phyloP scores from a whole-genome alignment of 2,888 invertebrate species.

The Lordiphosa andalusiaca region DNA sequence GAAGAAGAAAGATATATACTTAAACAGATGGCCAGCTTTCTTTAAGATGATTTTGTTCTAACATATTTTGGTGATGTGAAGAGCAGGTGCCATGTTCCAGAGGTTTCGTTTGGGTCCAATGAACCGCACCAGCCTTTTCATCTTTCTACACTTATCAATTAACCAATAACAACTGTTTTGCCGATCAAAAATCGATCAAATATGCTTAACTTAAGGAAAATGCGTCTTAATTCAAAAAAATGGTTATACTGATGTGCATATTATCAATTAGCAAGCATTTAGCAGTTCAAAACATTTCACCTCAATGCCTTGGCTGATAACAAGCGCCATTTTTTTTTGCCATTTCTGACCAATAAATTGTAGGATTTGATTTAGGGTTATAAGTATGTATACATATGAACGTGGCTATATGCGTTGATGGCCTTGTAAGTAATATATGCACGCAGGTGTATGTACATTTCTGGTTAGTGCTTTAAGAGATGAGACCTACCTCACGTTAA shows the following conservation, averaged over 20 bases:
- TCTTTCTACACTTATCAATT: too few relatives aligned
- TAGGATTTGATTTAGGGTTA: not conserved
- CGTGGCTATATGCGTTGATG: not conserved
- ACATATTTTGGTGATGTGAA: too few relatives aligned
- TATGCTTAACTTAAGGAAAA: conserved; percentile 26
- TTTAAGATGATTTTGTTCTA: too few relatives aligned
- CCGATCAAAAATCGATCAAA: conserved; percentile 9
- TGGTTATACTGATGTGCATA: conserved; percentile 26
- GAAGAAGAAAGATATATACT: too few relatives aligned
- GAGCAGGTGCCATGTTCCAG: too few relatives aligned
- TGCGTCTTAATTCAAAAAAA: conserved; percentile 55
- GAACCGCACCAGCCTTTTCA: too few relatives aligned
- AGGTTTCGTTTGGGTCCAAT: too few relatives aligned
- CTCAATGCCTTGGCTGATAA: conserved; percentile 33
- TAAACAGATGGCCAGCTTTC: too few relatives aligned
- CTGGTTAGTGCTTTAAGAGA: too few relatives aligned
- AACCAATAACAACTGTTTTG: too few relatives aligned
- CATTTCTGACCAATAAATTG: conserved; percentile 23
- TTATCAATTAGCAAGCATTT: conserved; percentile 62
- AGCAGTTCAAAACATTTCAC: conserved; percentile 60
- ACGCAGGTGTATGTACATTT: too few relatives aligned
- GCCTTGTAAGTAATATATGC: not conserved
- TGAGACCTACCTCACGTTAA: conserved; percentile 7
- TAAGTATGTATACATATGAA: too few relatives aligned
- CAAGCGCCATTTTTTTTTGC: conserved; percentile 33